These are phyloP conservation scores for Brachyptera risi DNA, from an alignment of 2,888 invertebrate species.

Conservation along the genomic window DNA sequence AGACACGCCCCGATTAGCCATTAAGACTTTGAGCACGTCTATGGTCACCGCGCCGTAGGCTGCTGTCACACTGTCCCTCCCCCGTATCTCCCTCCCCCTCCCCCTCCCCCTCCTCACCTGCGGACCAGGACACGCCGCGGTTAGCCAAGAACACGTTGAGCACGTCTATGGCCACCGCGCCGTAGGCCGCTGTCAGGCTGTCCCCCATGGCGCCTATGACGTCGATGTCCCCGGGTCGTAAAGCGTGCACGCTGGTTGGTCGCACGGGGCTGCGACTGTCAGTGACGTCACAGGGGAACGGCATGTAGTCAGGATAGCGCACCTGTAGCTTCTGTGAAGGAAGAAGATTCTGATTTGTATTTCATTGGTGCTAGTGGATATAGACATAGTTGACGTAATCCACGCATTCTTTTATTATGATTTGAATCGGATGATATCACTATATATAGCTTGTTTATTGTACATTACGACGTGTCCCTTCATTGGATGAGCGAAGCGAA, in stretches of 20 bases:
- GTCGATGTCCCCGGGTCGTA: conserved; percentile 60
- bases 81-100: too few species aligned
- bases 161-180: conserved; percentile 48
- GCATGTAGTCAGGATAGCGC: conserved; percentile 36
- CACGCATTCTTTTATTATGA: too few species aligned
- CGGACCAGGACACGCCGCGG: conserved; percentile 49
- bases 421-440: too few species aligned
- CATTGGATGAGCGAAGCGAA: too few species aligned
- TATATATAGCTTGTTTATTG: too few species aligned
- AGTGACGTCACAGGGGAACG: conserved; percentile 44
- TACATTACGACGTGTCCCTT: too few species aligned
- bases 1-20: conserved; percentile 49
- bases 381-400: too few species aligned
- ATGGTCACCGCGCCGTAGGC: conserved; percentile 53
- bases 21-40: conserved; percentile 44
- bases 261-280: conserved; percentile 39
- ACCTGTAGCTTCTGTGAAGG: conserved; percentile 40
- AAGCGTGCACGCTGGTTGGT: conserved; percentile 53
- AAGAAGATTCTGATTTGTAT: too few species aligned
- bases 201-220: conserved; percentile 58
- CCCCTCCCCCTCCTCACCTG: conserved; percentile 43
- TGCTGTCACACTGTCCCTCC: conserved; percentile 59
- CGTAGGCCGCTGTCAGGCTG: conserved; percentile 56
- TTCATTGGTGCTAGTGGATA: too few species aligned
- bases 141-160: conserved; percentile 48